Evolutionary conservation across 2,888 invertebrate species (phyloP), one percentile per base, ranked within the genome.

Genomic region (Patella caerulea): DNA sequence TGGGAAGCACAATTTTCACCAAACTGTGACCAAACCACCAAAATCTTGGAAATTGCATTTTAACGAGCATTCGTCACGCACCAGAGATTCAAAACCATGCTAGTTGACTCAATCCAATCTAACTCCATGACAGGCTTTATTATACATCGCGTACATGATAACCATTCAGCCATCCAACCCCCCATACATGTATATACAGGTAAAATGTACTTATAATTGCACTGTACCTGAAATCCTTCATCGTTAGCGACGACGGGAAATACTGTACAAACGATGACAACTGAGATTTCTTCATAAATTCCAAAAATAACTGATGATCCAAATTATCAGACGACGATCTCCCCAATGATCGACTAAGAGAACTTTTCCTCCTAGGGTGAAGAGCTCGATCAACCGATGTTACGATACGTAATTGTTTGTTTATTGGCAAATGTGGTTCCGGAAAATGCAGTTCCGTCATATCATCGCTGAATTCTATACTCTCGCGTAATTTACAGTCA

Each of bases 161-260:
- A 24, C 24, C 24, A 24, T 24, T 24, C 24, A 1, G 24, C 24
- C 24, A 24, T 24, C 24, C 24, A n/a, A n/a, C n/a, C 24, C 24
- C 24, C 24, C 24, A 24, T 1, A 24, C 1, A 24, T 5, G 9
- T 45, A 45, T 45, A 5, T 4, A 34, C 34, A 34, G 34, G 45
- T 45, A 9, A 45, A 45, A 45, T 45, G 45, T 45, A 45, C 45
- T 45, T 45, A 45, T 45, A 45, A 45, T 7, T 45, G 9, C 14
- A 59, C 14, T 14, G 59, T 84, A 88, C 86, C 88, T 87, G 82
- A 90, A 88, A 71, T 86, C 85, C 34, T 86, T 84, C 69, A 91
- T 81, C 14, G 90, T 88, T 90, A 90, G 89, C 74, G 86, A 86
- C 7, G 88, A 83, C n/a, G 90, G 90, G 69, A 91, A 90, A 78